phyloP scores from a whole-genome alignment of 2,797 vertebrate genomes.

The Argya squamiceps region DNA sequence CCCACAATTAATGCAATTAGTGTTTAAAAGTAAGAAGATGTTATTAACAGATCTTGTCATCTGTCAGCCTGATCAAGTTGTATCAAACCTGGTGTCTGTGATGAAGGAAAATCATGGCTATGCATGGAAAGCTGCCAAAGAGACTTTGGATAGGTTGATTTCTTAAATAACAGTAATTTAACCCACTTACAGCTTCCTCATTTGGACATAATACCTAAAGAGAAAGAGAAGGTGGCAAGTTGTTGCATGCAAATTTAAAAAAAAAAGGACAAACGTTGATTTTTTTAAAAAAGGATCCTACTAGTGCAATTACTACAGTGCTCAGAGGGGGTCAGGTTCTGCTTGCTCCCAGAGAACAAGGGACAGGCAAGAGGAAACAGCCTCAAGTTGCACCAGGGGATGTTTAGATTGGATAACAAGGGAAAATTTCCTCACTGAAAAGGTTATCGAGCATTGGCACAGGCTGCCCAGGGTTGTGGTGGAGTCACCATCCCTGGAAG shows the following conservation, averaged over 20 bases:
- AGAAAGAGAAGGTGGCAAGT: background rate
- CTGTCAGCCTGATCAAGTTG: background rate
- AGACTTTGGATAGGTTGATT: background rate
- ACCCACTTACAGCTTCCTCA: background rate
- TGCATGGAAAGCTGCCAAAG: background rate
- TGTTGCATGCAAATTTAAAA: background rate
- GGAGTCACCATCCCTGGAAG: background rate
- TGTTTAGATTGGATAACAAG: background rate
- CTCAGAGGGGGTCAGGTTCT: accelerated
- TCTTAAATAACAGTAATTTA: background rate
- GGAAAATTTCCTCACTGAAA: background rate
- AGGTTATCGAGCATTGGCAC: accelerated
- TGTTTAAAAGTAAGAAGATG: background rate
- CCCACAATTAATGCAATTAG: background rate
- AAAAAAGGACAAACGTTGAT: background rate
- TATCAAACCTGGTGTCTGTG: background rate
- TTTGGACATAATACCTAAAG: background rate
- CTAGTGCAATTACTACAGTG: background rate
- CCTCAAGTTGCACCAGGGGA: background rate
- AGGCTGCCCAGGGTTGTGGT: background rate
- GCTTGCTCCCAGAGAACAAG: background rate
- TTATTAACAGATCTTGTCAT: background rate
- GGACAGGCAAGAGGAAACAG: background rate
- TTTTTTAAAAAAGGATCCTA: background rate
- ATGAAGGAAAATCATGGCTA: background rate